A percentile compares a stretch with the other conserved stretches of the same genome.
Conservation (phyloP, 2,888 invertebrate genomes). For the Nipponacmea schrenckii region DNA sequence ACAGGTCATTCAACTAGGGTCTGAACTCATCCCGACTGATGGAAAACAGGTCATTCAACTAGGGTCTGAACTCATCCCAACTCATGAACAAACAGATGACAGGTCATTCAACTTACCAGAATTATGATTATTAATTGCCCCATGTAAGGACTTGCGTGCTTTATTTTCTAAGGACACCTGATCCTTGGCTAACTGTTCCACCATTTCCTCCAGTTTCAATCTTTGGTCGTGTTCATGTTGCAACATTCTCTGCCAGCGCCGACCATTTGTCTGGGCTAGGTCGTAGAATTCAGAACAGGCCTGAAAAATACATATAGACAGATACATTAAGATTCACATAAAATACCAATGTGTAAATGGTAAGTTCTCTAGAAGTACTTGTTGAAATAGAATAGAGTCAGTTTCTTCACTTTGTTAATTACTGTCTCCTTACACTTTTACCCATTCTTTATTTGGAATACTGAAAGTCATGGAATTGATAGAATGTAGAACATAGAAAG, state of each 20-base stretch:
- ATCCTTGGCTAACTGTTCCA: slow-evolving; percentile 96
- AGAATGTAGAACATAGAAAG: no score
- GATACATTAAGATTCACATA: slow-evolving; percentile 19
- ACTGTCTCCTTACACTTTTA: no score
- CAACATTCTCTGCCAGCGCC: slow-evolving; percentile 90
- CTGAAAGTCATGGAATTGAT: no score
- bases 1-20: no score
- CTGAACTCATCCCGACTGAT: no score
- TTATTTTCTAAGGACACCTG: slow-evolving; percentile 92
- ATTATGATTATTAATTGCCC: no score
- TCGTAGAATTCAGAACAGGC: slow-evolving; percentile 91
- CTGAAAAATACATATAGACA: slow-evolving; percentile 69
- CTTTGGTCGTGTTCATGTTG: slow-evolving; percentile 96
- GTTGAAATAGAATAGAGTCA: background rate
- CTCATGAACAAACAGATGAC: no score
- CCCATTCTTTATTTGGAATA: no score
- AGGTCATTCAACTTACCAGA: no score
- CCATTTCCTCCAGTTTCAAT: slow-evolving; percentile 83
- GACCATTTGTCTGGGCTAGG: slow-evolving; percentile 88
- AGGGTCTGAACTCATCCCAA: no score
- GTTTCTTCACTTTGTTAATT: no score
- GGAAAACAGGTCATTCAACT: no score
- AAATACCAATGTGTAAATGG: slow-evolving; percentile 11
- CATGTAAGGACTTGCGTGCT: slow-evolving; percentile 57
- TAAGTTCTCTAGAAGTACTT: background rate